Evolutionary conservation across 2,797 vertebrate genomes (phyloP), one percentile per base, ranked within the genome.

Genomic region (Notamacropus eugenii): DNA sequence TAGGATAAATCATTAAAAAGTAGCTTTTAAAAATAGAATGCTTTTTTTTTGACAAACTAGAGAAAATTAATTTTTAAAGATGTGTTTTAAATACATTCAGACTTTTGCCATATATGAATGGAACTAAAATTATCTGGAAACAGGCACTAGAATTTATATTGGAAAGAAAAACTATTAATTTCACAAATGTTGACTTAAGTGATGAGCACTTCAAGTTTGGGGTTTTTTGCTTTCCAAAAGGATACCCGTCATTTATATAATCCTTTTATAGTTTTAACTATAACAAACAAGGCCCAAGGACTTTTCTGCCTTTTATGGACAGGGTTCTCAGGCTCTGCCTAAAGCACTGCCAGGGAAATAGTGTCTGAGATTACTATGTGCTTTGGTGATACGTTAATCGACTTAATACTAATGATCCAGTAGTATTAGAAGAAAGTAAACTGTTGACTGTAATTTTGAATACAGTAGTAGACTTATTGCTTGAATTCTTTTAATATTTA

Each of bases 401-500:
- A 96, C 67, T 95, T 95, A 62, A 93, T 96, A 94, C 91, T 93
- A 96, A 52, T 50, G 11, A 91, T 94, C 92, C 90, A 97, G 82
- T 40, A 94, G 93, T 27, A 87, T 94, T 62, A 93, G 93, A 97
- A 95, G 94, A n/a, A 58, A 16, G 0, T 97, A 96, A 94, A 93
- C 27, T 54, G 0, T 95, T 91, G 96, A 94, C 95, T 54, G 28
- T 93, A 93, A 34, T 93, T 96, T 96, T 91, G 91, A 96, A 95
- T 40, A 91, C 57, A 87, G 22, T 87, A 46, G 22, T 1, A 57
- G 34, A 1, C 97, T 97, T 97, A 92, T 10, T 59, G 94, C 97
- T 96, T 94, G 94, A 94, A 95, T 54, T 95, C 90, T 92, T 95
- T 87, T 96, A 96, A 93, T n/a, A 92, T 94, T 93, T 50, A 50